phyloP scores from a whole-genome alignment of 2,888 invertebrate genomes.

The Saturnia japonica region DNA sequence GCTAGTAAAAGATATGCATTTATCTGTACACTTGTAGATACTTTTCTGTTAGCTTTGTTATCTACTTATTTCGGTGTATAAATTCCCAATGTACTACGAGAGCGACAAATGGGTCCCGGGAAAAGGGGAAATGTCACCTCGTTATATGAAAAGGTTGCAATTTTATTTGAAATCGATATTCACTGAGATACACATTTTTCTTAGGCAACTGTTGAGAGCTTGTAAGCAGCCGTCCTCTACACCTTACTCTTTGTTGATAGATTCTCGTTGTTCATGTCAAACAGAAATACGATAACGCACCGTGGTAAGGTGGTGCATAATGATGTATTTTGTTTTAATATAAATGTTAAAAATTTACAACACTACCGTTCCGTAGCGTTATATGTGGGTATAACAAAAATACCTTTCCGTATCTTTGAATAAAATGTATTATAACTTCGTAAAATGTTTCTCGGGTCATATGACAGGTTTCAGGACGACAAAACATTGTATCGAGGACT shows the following conservation, averaged over 20 bases:
- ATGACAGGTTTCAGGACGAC: too few species aligned
- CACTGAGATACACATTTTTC: conserved; percentile 65
- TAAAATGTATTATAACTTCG: too few species aligned
- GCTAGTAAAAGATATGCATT: conserved; percentile 29
- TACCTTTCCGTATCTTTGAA: too few species aligned
- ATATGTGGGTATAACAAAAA: too few species aligned
- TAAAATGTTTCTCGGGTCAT: too few species aligned
- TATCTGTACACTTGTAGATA: conserved; percentile 51
- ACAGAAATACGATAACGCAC: background rate
- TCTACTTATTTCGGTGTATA: conserved; percentile 80
- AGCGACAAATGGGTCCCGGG: conserved; percentile 66
- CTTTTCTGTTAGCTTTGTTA: conserved; percentile 79
- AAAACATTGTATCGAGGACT: too few species aligned
- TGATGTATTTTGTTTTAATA: background rate
- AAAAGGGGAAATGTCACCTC: conserved; percentile 80
- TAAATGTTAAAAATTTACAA: background rate
- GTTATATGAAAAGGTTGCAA: conserved; percentile 82
- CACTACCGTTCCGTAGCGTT: too few species aligned
- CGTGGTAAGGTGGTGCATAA: background rate
- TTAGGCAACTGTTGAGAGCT: conserved; percentile 42
- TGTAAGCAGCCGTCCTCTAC: conserved; percentile 43
- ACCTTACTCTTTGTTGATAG: conserved; percentile 37
- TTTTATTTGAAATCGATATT: conserved; percentile 83
- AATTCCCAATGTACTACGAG: conserved; percentile 71
- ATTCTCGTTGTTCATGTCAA: background rate